Base-by-base conservation (phyloP, 2,888 invertebrate species). In the Nasonia oneida region DNA sequence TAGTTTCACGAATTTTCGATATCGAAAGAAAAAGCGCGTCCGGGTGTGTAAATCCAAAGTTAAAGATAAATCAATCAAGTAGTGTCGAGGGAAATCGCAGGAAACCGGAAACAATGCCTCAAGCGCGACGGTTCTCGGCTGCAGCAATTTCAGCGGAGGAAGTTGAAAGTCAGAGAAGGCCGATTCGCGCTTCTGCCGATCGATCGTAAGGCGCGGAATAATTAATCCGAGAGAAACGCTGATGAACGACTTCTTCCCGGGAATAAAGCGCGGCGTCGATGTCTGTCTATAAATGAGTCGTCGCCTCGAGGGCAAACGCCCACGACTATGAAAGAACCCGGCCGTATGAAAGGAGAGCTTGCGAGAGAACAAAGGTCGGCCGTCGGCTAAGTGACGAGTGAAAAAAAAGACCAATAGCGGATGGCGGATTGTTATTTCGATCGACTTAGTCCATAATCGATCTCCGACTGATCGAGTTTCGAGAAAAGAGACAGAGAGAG, bases 31-130 rank as follows among this genome's bases (percentile, higher is more conserved):
- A 47, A 47, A 47, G 0, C 47, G 12, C 47, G 10, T 10, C 6
- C 8, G 10, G 47, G 47, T 47, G 42, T 5, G 6, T 53, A 53
- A 18, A 53, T 18, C 18, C 18, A 61, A 8, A 61, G 57, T 61
- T 61, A n/a, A 61, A 23, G 8, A 61, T 61, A 61, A 61, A 61
- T 61, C 57, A 61, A 61, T 61, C 57, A 61, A 61, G 15, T 53
- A 61, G 1, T 53, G n/a, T 8, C 0, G 18, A 8, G 57, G 6
- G 8, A 61, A 61, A n/a, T 61, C n/a, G 10, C 12, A n/a, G n/a
- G 57, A 61, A 61, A 61, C 23, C 57, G n/a, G 57, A 61, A 61
- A n/a, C 57, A n/a, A 61, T 61, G 8, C 23, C 57, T 61, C n/a
- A 57, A 57, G 4, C 57, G 0, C 57, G 15, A 18, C 14, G 53